Evolutionary conservation across 2,113 vertebrate genomes (phyloP), one percentile per base, ranked within the genome.

Genomic region (Eonycteris spelaea): DNA sequence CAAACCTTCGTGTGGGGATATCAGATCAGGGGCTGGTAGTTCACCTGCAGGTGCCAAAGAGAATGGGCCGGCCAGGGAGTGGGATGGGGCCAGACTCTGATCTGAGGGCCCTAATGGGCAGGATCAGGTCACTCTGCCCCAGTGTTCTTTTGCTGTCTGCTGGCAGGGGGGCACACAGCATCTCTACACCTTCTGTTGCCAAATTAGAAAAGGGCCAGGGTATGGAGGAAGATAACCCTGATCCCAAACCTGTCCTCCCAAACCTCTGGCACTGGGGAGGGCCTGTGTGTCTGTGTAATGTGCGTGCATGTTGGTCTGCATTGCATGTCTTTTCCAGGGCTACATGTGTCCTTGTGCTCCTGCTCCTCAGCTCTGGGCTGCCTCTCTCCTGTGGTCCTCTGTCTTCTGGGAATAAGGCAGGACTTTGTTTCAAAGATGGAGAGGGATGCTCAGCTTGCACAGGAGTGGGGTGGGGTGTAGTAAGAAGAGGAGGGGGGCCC

Each of bases 171-270:
- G 18, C 57, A 26, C 7, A 67, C 63, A 96, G 43, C 65, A 2
- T 94, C 87, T 95, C 92, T 90, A 67, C 53, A 77, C 77, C 59
- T 79, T 96, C 80, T 68, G 16, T 96, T 96, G 96, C 96, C 97
- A 98, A 96, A 96, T 80, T 73, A 95, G 94, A 75, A 97, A 85
- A 94, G 94, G 92, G 48, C 95, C 92, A 95, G 95, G 94, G 96
- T 75, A 15, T 55, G 28, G 55, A 82, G 40, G 63, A 79, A 67
- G 68, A 71, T 26, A 43, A 63, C 78, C 94, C 86, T 94, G 97
- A 83, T 63, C 93, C 51, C 63, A 84, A 65, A 24, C 78, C 40
- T 43, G 40, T 51, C 84, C 89, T 91, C 79, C 65, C 86, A 71
- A 24, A 85, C 88, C 82, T 67, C 70, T 71, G 92, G 93, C 45